A percentile compares a stretch with the other conserved stretches of the same genome.
phyloP scores from a whole-genome alignment of 2,888 invertebrate species.

The Lasioglossum oenotherae region DNA sequence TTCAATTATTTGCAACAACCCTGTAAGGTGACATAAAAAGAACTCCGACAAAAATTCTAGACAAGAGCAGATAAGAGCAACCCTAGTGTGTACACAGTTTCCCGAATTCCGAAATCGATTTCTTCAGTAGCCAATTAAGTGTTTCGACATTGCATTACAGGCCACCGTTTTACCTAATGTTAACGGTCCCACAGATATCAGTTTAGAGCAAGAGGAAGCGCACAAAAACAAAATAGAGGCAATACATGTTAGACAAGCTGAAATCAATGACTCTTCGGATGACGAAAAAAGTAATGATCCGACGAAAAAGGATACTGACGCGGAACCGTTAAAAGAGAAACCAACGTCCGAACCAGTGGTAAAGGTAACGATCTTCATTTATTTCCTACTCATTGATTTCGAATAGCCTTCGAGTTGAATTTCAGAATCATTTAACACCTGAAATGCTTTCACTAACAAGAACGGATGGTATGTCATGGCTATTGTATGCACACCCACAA shows the following conservation, averaged over 20 bases:
- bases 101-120: neutral
- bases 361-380: conserved; percentile 33
- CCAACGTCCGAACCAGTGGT: neutral
- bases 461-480: conserved; percentile 55
- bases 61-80: too few relatives aligned
- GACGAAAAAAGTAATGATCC: conserved; percentile 6
- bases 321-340: conserved; percentile 1
- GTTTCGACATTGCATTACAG: conserved; percentile 34
- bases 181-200: conserved; percentile 24
- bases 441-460: conserved; percentile 50
- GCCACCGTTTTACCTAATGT: conserved; percentile 32
- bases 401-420: neutral
- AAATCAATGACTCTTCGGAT: conserved; percentile 19
- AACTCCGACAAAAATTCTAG: too few relatives aligned
- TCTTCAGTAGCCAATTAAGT: conserved; percentile 6
- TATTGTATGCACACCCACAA: conserved; percentile 18
- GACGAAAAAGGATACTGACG: neutral
- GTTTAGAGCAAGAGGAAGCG: conserved; percentile 51
- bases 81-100: neutral
- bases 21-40: too few relatives aligned
- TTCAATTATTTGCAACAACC: too few relatives aligned
- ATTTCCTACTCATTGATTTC: neutral
- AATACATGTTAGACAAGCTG: conserved; percentile 39
- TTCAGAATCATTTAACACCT: conserved; percentile 41
- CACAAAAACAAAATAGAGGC: conserved; percentile 42